phyloP scores from a whole-genome alignment of 1,140 invertebrate species.

The Idris sp. region DNA sequence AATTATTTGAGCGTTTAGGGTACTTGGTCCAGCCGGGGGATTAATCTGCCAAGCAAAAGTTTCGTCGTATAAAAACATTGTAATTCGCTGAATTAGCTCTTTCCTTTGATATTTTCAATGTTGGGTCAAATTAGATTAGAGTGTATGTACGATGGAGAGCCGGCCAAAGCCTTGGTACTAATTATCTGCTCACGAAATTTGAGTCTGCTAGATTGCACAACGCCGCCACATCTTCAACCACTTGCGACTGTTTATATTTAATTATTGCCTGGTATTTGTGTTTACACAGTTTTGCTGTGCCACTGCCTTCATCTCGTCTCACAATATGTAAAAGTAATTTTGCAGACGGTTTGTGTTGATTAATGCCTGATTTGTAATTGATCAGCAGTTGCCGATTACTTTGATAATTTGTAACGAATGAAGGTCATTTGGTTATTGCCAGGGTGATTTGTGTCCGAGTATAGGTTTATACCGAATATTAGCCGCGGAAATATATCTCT shows the following conservation, averaged over 20 bases:
- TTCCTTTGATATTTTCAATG: conserved; percentile 67
- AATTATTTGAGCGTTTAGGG: conserved; percentile 43
- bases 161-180: conserved; percentile 10
- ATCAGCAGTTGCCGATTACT: conserved; percentile 30
- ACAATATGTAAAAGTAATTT: conserved; percentile 10
- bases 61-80: conserved; percentile 61
- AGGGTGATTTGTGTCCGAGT: conserved; percentile 22
- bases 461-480: conserved; percentile 19
- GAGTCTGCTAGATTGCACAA: conserved; percentile 11
- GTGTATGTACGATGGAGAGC: too few species aligned
- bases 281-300: conserved; percentile 25
- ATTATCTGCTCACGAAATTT: conserved; percentile 41
- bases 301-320: neutral
- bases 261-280: conserved; percentile 27
- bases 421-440: conserved; percentile 27
- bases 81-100: conserved; percentile 50
- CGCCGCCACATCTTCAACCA: conserved; percentile 17
- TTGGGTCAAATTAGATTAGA: conserved; percentile 63
- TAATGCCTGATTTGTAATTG: conserved; percentile 48
- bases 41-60: conserved; percentile 49
- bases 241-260: conserved; percentile 54
- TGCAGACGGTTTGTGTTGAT: conserved; percentile 26
- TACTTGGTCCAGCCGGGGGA: conserved; percentile 26
- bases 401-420: conserved; percentile 43
- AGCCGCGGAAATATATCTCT: conserved; percentile 31